Evolutionary conservation across 1,140 invertebrate species (phyloP), one percentile per base, ranked within the genome.

Genomic region (Hycleus phaleratus): DNA sequence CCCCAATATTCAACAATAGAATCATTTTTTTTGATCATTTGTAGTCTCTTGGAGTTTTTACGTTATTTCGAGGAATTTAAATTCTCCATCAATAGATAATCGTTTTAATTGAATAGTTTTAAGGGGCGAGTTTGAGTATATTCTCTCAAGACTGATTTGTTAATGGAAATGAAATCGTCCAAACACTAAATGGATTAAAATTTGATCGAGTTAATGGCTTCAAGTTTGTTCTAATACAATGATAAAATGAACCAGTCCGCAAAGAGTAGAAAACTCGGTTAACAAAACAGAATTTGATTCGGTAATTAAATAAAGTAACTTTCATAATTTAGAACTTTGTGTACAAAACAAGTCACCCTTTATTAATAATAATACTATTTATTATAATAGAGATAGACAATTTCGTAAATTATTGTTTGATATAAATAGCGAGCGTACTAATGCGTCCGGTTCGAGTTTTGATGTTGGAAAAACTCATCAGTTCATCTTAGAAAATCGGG

Each of bases 161-260:
- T 64, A 67, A 67, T 67, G 62, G 65, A 67, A 67, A 67, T 62
- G 62, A 67, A 64, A 67, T 67, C 56, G 62, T 61, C 65, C 59
- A 60, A 59, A 59, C 60, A 32, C 60, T 67, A 67, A 67, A 43
- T 46, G 60, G 54, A 67, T 67, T 67, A 67, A 67, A 64, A 62
- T 67, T 67, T 67, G 59, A 60, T 60, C 59, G 65, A 61, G 65
- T 62, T 64, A 67, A 67, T 67, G 65, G 58, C 49, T 56, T 47
- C 38, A 61, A 57, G 50, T 62, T 55, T 45, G 56, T 58, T 51
- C 63, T 51, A 65, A 58, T 59, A 59, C 59, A 56, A 59, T 64
- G 62, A 64, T 64, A 64, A 61, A 64, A 61, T 59, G 59, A 61
- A 60, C 56, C 53, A 52, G 42, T 58, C 45, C 38, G 39, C 49